phyloP scores from a whole-genome alignment of 2,888 invertebrate genomes.

The Epirrhoe tristata region DNA sequence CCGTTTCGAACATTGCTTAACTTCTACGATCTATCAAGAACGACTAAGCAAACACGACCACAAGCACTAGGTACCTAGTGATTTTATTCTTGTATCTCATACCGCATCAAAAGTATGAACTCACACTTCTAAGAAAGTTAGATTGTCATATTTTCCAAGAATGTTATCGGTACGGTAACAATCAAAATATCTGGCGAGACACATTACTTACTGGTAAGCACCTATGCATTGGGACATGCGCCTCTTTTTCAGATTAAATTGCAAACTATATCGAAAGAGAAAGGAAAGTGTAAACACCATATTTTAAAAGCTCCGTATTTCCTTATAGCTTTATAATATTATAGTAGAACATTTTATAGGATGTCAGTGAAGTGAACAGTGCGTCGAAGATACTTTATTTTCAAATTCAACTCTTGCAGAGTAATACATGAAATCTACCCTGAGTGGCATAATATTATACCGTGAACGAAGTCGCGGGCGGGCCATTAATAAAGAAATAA shows the following conservation, averaged over 20 bases:
- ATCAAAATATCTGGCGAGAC: not conserved
- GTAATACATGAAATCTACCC: too few species aligned
- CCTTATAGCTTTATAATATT: not conserved
- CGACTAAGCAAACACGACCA: too few species aligned
- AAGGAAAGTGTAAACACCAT: too few species aligned
- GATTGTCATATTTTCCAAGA: not conserved
- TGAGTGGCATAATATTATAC: not conserved
- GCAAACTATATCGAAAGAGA: too few species aligned
- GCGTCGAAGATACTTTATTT: not conserved
- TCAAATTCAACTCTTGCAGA: not conserved
- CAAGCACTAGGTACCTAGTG: too few species aligned
- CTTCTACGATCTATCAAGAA: too few species aligned
- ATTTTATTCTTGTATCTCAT: too few species aligned
- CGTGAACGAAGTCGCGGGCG: too few species aligned
- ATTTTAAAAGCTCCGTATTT: not conserved
- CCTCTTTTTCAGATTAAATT: too few species aligned
- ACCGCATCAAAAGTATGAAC: too few species aligned
- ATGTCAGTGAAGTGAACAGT: not conserved
- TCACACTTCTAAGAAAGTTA: not conserved
- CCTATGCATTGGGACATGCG: too few species aligned
- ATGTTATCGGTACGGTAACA: not conserved
- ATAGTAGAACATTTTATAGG: not conserved
- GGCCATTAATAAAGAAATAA: not conserved
- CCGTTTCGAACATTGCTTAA: too few species aligned
- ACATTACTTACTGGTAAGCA: not conserved